Base-by-base conservation (phyloP, 1,140 invertebrate genomes). In the Drosophila kepulauana region DNA sequence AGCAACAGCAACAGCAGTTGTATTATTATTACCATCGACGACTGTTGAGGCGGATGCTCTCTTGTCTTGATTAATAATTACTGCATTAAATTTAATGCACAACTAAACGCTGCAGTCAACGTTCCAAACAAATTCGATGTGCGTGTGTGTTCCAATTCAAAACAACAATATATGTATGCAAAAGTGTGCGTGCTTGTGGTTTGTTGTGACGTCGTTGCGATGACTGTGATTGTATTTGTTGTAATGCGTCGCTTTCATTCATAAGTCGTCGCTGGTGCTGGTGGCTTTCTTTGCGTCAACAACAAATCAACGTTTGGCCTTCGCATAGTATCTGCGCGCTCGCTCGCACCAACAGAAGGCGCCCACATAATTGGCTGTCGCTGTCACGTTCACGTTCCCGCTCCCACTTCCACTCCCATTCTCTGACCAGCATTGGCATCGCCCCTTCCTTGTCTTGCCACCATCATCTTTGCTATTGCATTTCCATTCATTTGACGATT, bases 401-500 rank as follows among this genome's bases (percentile, higher is more conserved):
- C 20, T 25, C 20, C 20, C 20, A 25, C 25, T 52, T 15, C 35
- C 16, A 38, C 20, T 25, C 20, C 20, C 20, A 38, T 6, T 7
- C 35, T 7, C 6, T 38, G 35, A 10, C 35, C 35, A 38, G 35
- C 35, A 7, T 38, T 20, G n/a, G 20, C 20, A 25, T 25, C 33
- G 33, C 33, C 7, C 33, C 5, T 10, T 10, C n/a, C 16, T 11
- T 28, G 8, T 8, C 51, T 65, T 51, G 15, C 33, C 33, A 13
- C 25, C 46, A 15, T 33, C 49, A 46, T 49, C 20, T 48, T 68
- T 68, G 65, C 71, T 48, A 61, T 25, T 74, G 71, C 71, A 74
- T 62, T 74, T 68, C 57, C 71, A 74, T 74, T 74, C 71, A 74
- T 69, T 74, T 74, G 65, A 52, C 65, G 71, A 69, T 69, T 74